These are phyloP conservation scores for Rhopalosiphum padi DNA, from an alignment of 1,140 invertebrate genomes.

Conservation along the genomic window DNA sequence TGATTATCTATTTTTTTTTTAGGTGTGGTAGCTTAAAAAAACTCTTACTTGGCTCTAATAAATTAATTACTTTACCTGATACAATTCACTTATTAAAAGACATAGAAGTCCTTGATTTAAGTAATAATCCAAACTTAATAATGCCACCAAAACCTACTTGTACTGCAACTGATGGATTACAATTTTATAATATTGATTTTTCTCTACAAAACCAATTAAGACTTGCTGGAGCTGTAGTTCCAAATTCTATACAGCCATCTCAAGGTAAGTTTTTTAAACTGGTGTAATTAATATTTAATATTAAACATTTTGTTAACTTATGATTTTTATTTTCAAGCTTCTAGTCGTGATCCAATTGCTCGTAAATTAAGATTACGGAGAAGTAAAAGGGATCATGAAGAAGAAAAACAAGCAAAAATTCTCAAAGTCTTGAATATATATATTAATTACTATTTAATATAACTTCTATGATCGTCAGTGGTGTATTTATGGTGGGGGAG, in stretches of 20 bases:
- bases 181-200: slow-evolving; percentile 99
- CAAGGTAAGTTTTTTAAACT: neutral
- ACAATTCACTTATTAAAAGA: slow-evolving; percentile 95
- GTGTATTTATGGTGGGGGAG: too few species aligned
- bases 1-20: slow-evolving; percentile 38
- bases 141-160: slow-evolving; percentile 96
- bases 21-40: slow-evolving; percentile 96
- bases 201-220: slow-evolving; percentile 93
- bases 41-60: slow-evolving; percentile 91
- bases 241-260: slow-evolving; percentile 64
- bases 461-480: neutral
- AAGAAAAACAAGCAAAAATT: slow-evolving; percentile 94
- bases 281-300: neutral
- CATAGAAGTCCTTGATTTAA: slow-evolving; percentile 85
- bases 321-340: slow-evolving; percentile 64
- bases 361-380: slow-evolving; percentile 87
- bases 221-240: slow-evolving; percentile 87
- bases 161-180: slow-evolving; percentile 79
- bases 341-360: slow-evolving; percentile 87
- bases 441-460: neutral
- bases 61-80: slow-evolving; percentile 95
- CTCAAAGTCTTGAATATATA: slow-evolving; percentile 71
- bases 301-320: neutral
- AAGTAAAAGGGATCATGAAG: slow-evolving; percentile 73
- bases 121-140: slow-evolving; percentile 93